These are phyloP conservation scores for Callionymus lyra DNA, from an alignment of 2,113 vertebrate species.

Conservation along the genomic window DNA sequence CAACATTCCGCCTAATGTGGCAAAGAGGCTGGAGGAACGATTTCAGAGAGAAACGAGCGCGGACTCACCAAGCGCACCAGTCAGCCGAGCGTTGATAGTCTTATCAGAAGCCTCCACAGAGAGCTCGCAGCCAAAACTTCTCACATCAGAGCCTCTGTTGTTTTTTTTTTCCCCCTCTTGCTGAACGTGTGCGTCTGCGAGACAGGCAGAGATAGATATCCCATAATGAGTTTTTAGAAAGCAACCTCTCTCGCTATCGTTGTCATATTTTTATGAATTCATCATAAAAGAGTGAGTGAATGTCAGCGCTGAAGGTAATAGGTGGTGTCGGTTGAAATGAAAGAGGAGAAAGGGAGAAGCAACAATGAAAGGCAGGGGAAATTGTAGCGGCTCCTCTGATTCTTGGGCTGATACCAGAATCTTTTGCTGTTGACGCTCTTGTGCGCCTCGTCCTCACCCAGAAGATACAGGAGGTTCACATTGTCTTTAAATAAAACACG, in stretches of 20 bases:
- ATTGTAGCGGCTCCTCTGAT: slow-evolving; percentile 38
- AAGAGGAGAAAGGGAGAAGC: slow-evolving; percentile 29
- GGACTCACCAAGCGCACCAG: slow-evolving; percentile 42
- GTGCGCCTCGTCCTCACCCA: background rate
- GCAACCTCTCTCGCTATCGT: slow-evolving; percentile 43
- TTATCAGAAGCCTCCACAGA: slow-evolving; percentile 59
- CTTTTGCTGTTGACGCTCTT: too few relatives aligned
- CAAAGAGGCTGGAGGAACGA: slow-evolving; percentile 29
- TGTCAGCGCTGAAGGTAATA: slow-evolving; percentile 47
- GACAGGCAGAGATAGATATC: slow-evolving; percentile 46
- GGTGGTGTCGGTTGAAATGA: slow-evolving; percentile 30
- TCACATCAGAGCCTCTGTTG: slow-evolving; percentile 49
- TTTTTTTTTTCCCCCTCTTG: slow-evolving; percentile 39
- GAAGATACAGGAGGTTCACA: slow-evolving; percentile 12
- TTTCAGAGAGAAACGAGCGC: slow-evolving; percentile 39
- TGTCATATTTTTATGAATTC: slow-evolving; percentile 54
- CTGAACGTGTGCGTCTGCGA: slow-evolving; percentile 12
- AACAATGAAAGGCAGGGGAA: slow-evolving; percentile 21
- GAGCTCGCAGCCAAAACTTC: slow-evolving; percentile 51
- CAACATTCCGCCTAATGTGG: slow-evolving; percentile 37
- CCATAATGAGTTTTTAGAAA: slow-evolving; percentile 57
- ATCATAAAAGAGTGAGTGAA: slow-evolving; percentile 55
- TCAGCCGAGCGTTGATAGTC: slow-evolving; percentile 47
- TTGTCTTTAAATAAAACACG: slow-evolving; percentile 56
- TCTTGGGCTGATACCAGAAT: slow-evolving; percentile 42